A percentile compares a stretch with the other conserved stretches of the same genome.
phyloP scores from a whole-genome alignment of 2,113 vertebrate species.

The Hymenochirus boettgeri region DNA sequence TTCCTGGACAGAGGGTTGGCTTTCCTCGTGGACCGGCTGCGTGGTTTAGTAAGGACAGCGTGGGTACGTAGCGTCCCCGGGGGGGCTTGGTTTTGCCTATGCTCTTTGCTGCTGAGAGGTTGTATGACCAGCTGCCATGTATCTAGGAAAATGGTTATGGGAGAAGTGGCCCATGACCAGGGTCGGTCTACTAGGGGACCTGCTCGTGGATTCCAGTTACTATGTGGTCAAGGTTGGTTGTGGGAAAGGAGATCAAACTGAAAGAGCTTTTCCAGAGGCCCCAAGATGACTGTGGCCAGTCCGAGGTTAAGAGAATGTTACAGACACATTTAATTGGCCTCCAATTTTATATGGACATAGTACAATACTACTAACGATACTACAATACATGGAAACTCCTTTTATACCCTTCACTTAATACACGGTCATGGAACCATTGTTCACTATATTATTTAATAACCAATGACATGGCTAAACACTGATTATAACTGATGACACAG shows the following conservation, averaged over 20 bases:
- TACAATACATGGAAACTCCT: no score
- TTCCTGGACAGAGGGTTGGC: constrained; percentile 88
- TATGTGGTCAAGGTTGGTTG: constrained; percentile 94
- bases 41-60: constrained; percentile 87
- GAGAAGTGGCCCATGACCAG: constrained; percentile 82
- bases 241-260: constrained; percentile 85
- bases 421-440: no score
- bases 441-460: no score
- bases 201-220: constrained; percentile 92
- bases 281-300: constrained; percentile 86
- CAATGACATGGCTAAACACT: no score
- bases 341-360: no score
- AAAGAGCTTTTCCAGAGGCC: constrained; percentile 94
- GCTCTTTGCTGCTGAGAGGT: constrained; percentile 77
- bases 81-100: no score
- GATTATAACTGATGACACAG: no score
- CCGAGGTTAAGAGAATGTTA: constrained; percentile 71
- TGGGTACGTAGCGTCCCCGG: constrained; percentile 84
- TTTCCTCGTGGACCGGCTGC: constrained; percentile 82
- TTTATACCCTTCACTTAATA: no score
- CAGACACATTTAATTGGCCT: no score
- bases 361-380: no score
- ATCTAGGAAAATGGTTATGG: constrained; percentile 82
- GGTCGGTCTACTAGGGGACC: constrained; percentile 95
- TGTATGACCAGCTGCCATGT: constrained; percentile 90